Conservation (phyloP, 2,113 vertebrate species). For the Uropsilus gracilis region DNA sequence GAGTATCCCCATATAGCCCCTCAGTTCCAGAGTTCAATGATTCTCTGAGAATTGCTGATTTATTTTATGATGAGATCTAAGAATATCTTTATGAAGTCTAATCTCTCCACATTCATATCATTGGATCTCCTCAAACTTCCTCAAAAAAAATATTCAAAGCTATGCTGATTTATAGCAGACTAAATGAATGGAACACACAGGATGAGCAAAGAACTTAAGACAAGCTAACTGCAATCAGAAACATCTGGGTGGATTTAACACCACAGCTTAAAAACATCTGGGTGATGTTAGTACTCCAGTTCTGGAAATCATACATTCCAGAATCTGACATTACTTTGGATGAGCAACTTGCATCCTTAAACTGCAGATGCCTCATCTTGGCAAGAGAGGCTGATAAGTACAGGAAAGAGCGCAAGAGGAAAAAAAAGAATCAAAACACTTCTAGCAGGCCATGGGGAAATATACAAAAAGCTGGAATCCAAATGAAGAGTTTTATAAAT, state of each 20-base stretch:
- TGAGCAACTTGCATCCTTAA: slow-evolving; percentile 55
- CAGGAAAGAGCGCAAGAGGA: neutral
- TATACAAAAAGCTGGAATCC: neutral
- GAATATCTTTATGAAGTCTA: slow-evolving; percentile 44
- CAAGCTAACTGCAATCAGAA: slow-evolving; percentile 66
- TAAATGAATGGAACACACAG: slow-evolving; percentile 68
- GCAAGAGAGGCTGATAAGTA: slow-evolving; percentile 52
- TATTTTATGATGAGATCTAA: slow-evolving; percentile 41
- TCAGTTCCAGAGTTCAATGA: neutral
- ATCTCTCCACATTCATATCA: slow-evolving; percentile 27
- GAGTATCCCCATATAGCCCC: neutral
- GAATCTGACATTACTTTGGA: slow-evolving; percentile 41
- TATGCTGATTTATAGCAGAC: slow-evolving; percentile 67
- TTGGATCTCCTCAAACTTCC: slow-evolving; percentile 41
- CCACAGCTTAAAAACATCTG: slow-evolving; percentile 72
- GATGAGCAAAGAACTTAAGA: slow-evolving; percentile 51
- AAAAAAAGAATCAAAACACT: slow-evolving; percentile 21
- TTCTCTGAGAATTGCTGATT: slow-evolving; percentile 16
- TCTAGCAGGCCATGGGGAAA: neutral
- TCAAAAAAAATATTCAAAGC: slow-evolving; percentile 54
- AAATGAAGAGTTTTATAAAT: neutral
- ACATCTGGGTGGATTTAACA: slow-evolving; percentile 74
- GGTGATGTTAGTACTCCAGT: slow-evolving; percentile 45
- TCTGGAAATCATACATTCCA: slow-evolving; percentile 65
- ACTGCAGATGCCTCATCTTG: slow-evolving; percentile 56